Evolutionary conservation across 2,888 invertebrate genomes (phyloP).

Genomic region (Drosophila helvetica): DNA sequence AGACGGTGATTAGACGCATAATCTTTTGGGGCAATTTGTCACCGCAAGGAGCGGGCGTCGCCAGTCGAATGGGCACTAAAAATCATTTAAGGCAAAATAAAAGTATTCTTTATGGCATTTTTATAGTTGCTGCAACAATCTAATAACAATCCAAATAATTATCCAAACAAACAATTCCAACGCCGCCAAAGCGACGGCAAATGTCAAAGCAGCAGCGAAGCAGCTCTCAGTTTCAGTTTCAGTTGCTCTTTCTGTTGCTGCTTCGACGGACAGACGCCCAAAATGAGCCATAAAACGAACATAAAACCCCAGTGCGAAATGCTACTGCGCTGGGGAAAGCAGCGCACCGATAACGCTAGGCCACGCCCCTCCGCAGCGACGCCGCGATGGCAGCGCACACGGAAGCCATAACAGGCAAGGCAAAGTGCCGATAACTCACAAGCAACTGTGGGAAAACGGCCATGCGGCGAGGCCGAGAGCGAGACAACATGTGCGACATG

Average conservation of each 20-base stretch:
- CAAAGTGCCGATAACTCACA: conserved; percentile 82
- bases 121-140: conserved; percentile 82
- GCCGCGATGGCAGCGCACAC: conserved; percentile 64
- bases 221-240: conserved; percentile 46
- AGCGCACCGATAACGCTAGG: conserved; percentile 41
- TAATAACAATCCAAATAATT: conserved; percentile 82
- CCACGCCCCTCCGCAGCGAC: conserved; percentile 76
- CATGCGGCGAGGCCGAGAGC: conserved; percentile 47
- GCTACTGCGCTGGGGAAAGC: conserved; percentile 70
- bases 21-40: conserved; percentile 76
- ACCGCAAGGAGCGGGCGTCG: conserved; percentile 64
- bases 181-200: conserved; percentile 75
- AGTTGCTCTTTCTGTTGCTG: conserved; percentile 45
- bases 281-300: conserved; percentile 76
- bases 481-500: conserved; percentile 46
- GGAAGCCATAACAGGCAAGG: conserved; percentile 84
- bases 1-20: conserved; percentile 72
- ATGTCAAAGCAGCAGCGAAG: conserved; percentile 39
- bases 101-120: conserved; percentile 79
- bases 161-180: conserved; percentile 78
- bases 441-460: conserved; percentile 55
- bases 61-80: conserved; percentile 67
- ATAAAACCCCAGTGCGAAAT: conserved; percentile 69
- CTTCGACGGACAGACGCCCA: conserved; percentile 62
- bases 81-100: conserved; percentile 80